These are phyloP conservation scores for Camptogramma bilineatum DNA, from an alignment of 2,888 invertebrate species.

Conservation along the genomic window DNA sequence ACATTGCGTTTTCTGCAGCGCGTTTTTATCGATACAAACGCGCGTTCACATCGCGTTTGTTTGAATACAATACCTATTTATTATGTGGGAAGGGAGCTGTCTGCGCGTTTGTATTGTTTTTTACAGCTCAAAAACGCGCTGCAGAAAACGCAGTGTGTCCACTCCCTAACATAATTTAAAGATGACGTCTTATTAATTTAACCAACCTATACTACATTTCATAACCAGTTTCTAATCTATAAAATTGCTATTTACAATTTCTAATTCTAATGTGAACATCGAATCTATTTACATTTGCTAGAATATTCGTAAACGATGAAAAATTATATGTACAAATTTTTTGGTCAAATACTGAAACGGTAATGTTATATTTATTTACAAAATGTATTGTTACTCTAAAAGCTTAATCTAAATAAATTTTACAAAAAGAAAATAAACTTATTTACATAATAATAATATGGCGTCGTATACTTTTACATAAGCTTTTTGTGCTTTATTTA, in stretches of 20 bases:
- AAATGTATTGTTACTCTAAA: conserved; percentile 21
- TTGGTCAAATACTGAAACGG: conserved; percentile 76
- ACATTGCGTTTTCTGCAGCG: too few species aligned
- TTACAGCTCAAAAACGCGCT: too few species aligned
- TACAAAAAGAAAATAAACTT: neutral
- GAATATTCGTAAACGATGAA: conserved; percentile 34
- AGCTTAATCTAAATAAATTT: conserved; percentile 1
- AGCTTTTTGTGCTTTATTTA: conserved; percentile 18
- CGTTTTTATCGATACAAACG: too few species aligned
- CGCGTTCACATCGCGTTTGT: too few species aligned
- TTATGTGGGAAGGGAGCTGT: too few species aligned
- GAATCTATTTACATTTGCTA: conserved; percentile 52
- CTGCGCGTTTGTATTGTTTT: too few species aligned
- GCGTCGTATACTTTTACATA: conserved; percentile 34
- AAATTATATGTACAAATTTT: conserved; percentile 66
- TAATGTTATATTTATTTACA: conserved; percentile 55
- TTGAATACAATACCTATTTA: too few species aligned
- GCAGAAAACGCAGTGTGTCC: too few species aligned
- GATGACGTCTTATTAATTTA: neutral
- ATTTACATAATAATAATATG: neutral
- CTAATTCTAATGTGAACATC: conserved; percentile 53
- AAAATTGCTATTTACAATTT: conserved; percentile 24
- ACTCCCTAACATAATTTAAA: too few species aligned
- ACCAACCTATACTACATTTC: neutral
- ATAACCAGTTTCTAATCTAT: conserved; percentile 13